Evolutionary conservation across 2,888 invertebrate species (phyloP).

Genomic region (Melolontha melolontha): DNA sequence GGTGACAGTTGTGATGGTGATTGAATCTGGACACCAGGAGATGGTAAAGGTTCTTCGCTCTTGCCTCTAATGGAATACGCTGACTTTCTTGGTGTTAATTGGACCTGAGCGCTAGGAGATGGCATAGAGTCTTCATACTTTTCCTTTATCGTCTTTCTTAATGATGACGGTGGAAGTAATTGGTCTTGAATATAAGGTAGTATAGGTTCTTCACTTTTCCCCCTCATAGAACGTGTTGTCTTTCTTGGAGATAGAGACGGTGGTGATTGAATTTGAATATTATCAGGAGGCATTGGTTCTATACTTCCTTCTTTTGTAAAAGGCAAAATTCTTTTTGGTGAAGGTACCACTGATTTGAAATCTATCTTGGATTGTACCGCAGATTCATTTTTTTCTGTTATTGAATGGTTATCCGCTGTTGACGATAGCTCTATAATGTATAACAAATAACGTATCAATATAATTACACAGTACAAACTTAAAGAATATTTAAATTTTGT

Average conservation of each 20-base stretch:
- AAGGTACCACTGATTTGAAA: neutral
- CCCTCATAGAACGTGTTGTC: neutral
- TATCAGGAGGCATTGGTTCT: neutral
- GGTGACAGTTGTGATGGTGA: neutral
- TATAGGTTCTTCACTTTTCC: slow-evolving; percentile 1
- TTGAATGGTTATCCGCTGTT: neutral
- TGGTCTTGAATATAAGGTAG: neutral
- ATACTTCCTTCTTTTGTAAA: neutral
- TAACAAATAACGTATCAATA: too few species aligned
- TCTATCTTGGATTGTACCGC: neutral
- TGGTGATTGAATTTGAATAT: neutral
- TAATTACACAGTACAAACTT: too few species aligned
- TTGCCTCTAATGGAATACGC: neutral
- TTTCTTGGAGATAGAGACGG: neutral
- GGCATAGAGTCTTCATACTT: too few species aligned
- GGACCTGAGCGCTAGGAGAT: too few species aligned
- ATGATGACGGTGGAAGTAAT: too few species aligned
- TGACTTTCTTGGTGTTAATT: neutral
- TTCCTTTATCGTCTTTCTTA: too few species aligned
- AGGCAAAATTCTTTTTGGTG: neutral
- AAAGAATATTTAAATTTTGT: too few species aligned
- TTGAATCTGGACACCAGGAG: neutral
- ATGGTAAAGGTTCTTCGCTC: neutral
- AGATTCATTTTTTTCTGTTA: neutral
- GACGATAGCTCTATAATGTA: neutral